Percentiles rank a stretch among this genome's conserved stretches.
Conservation (phyloP, 2,797 vertebrate genomes). For the Passerculus sandwichensis region DNA sequence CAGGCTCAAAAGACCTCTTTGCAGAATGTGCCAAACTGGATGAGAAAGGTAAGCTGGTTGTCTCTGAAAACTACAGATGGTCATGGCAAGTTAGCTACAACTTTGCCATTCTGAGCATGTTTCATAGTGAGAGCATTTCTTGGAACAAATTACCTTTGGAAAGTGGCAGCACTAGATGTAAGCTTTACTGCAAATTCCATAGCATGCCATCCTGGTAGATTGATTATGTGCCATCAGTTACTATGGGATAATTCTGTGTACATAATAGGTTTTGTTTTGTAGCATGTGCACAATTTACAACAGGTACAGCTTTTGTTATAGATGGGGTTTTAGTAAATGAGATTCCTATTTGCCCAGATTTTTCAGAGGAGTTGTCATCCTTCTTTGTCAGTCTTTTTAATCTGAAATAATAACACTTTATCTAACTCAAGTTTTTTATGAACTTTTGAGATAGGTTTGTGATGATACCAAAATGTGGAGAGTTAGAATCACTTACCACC, state of each 20-base stretch:
- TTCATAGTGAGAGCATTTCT: background rate
- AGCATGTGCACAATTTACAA: background rate
- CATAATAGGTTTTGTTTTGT: background rate
- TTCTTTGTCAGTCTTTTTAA: background rate
- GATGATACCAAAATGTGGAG: background rate
- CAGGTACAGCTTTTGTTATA: background rate
- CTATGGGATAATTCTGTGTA: background rate
- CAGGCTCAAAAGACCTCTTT: conserved; percentile 96
- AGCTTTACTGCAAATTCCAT: background rate
- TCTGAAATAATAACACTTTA: background rate
- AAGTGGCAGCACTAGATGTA: background rate
- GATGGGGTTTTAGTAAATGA: background rate
- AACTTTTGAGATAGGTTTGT: background rate
- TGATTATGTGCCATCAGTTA: background rate
- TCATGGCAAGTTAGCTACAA: background rate
- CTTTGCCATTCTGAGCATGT: background rate
- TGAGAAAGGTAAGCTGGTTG: conserved; percentile 86
- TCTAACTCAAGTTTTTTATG: background rate
- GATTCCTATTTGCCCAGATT: background rate
- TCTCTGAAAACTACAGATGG: background rate
- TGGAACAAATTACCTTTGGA: background rate
- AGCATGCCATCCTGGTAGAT: background rate
- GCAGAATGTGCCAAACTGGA: conserved; percentile 98
- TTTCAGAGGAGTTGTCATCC: background rate
- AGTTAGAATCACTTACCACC: background rate